phyloP scores from a whole-genome alignment of 2,113 vertebrate genomes.

The Meles meles region DNA sequence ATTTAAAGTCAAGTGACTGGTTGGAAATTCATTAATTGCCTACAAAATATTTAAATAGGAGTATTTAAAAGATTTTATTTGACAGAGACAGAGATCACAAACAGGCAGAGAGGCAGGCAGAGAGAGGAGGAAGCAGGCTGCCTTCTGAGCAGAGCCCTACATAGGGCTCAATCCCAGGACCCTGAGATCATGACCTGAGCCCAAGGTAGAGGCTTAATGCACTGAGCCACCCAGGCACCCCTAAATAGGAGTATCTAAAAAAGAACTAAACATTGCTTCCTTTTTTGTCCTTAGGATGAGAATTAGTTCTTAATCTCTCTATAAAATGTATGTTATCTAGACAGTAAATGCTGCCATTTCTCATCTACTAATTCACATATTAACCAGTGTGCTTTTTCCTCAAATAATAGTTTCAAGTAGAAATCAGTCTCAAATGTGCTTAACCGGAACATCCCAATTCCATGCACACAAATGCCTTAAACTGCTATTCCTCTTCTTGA shows the following conservation, averaged over 20 bases:
- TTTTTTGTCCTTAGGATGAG: background rate
- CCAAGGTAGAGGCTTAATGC: no score
- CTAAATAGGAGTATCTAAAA: background rate
- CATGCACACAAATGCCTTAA: no score
- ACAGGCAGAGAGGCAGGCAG: no score
- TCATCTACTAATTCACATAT: background rate
- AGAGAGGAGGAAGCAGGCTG: no score
- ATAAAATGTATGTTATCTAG: background rate
- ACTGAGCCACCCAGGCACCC: no score
- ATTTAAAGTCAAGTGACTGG: background rate
- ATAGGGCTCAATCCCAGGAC: no score
- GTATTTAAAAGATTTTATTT: background rate
- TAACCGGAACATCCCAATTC: background rate
- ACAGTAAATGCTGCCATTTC: background rate
- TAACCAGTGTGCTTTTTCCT: background rate
- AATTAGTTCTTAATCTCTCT: background rate
- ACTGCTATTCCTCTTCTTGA: background rate
- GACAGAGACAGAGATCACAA: no score
- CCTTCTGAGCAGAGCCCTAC: no score
- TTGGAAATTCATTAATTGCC: background rate
- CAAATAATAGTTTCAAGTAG: background rate
- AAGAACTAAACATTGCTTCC: background rate
- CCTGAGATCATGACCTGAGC: no score
- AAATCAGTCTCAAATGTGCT: background rate
- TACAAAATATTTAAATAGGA: background rate